phyloP scores from a whole-genome alignment of 2,797 vertebrate genomes.

The Esox lucius region DNA sequence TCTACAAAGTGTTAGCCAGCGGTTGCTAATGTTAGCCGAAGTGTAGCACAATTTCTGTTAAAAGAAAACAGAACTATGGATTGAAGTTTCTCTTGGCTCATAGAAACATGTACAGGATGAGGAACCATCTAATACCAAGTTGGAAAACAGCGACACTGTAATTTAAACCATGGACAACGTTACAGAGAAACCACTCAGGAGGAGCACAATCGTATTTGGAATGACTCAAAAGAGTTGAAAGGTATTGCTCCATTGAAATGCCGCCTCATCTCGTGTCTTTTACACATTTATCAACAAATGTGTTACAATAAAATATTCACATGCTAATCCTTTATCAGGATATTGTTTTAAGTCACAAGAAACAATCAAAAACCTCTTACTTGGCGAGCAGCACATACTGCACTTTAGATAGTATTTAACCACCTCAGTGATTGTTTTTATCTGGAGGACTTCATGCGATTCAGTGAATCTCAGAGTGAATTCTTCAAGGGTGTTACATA shows the following conservation, averaged over 20 bases:
- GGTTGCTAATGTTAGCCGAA: no score
- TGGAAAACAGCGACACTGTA: neutral
- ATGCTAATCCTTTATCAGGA: neutral
- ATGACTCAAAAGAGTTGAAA: no score
- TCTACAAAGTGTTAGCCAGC: no score
- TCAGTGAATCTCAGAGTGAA: conserved; percentile 6
- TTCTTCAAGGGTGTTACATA: conserved; percentile 23
- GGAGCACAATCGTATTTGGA: neutral
- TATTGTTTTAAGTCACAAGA: neutral
- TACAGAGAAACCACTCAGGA: neutral
- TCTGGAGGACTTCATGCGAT: conserved; percentile 7
- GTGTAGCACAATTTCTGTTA: no score
- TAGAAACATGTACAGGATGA: no score
- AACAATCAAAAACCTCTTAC: neutral
- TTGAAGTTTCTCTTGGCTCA: no score
- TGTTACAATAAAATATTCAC: neutral
- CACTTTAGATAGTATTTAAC: neutral
- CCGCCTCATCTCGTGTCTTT: neutral
- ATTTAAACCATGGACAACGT: neutral
- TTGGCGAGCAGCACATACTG: neutral
- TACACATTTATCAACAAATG: neutral
- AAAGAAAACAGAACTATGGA: no score
- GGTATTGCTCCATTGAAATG: no score
- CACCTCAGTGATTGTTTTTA: conserved; percentile 4
- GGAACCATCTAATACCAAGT: no score